Conservation (phyloP, 2,888 invertebrate species). For the Harmothoe impar region DNA sequence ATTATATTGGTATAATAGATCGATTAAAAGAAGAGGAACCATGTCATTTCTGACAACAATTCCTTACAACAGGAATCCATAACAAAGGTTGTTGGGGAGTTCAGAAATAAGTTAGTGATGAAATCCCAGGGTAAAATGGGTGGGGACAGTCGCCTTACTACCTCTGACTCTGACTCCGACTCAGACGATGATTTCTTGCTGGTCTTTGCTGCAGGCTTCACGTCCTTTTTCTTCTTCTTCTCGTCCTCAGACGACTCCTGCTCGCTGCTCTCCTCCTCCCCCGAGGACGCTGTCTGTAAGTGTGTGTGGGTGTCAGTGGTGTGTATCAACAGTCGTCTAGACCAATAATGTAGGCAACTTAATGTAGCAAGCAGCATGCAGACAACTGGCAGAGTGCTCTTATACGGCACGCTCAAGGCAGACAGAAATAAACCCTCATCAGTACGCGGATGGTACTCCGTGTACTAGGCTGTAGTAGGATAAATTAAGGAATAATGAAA, state of each 20-base stretch:
- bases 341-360: too few species aligned
- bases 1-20: too few species aligned
- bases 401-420: background rate
- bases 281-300: slow-evolving; percentile 32
- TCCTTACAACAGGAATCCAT: too few species aligned
- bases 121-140: background rate
- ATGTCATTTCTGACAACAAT: too few species aligned
- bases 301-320: background rate
- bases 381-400: background rate
- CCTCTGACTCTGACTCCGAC: slow-evolving; percentile 57
- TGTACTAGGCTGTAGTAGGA: too few species aligned
- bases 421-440: too few species aligned
- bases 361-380: background rate
- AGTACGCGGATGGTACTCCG: too few species aligned
- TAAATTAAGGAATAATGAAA: too few species aligned
- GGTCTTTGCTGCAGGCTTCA: background rate
- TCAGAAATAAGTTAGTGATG: too few species aligned
- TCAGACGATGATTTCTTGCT: slow-evolving; percentile 26
- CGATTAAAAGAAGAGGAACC: too few species aligned
- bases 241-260: slow-evolving; percentile 35
- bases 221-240: slow-evolving; percentile 31
- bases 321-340: background rate
- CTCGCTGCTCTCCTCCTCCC: slow-evolving; percentile 35
- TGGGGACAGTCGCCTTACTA: background rate
- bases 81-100: too few species aligned